These are phyloP conservation scores for Gastrophryne carolinensis DNA, from an alignment of 2,797 vertebrate genomes.

Conservation along the genomic window DNA sequence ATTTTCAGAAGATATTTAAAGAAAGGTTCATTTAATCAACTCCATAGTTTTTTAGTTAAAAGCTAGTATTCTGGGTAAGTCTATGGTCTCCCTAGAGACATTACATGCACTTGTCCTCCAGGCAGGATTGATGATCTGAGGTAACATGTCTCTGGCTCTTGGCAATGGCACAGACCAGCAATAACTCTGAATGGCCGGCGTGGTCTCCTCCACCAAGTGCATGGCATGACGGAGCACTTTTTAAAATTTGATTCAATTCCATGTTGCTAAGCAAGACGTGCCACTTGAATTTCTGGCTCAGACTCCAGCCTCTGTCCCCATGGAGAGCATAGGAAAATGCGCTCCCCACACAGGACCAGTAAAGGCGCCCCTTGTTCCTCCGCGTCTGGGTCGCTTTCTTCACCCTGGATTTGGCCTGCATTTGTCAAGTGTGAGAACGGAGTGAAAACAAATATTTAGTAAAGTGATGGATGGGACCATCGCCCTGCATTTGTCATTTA, in stretches of 20 bases:
- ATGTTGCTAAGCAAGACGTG: constrained; percentile 26
- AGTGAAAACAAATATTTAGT: neutral
- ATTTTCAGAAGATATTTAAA: too few species aligned
- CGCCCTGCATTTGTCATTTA: neutral
- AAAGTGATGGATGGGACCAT: neutral
- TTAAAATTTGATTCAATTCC: neutral
- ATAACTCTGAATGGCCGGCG: neutral
- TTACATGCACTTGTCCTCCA: too few species aligned
- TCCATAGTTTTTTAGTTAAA: too few species aligned
- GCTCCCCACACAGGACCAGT: neutral
- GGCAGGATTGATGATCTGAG: neutral
- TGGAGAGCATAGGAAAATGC: constrained; percentile 28
- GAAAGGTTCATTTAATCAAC: too few species aligned
- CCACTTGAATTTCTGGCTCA: neutral
- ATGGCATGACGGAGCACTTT: constrained; percentile 17
- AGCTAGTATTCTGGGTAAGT: too few species aligned
- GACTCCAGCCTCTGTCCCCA: constrained; percentile 11
- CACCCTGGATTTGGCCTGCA: neutral
- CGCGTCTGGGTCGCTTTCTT: neutral
- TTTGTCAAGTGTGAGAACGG: neutral
- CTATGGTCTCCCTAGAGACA: too few species aligned
- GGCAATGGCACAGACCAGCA: neutral
- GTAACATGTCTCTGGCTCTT: neutral
- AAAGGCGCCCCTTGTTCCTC: neutral
- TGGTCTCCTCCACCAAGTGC: neutral